A percentile compares a stretch with the other conserved stretches of the same genome.
These are phyloP conservation scores for Ceratosolen fusciceps DNA, from an alignment of 1,140 invertebrate genomes.

Conservation along the genomic window DNA sequence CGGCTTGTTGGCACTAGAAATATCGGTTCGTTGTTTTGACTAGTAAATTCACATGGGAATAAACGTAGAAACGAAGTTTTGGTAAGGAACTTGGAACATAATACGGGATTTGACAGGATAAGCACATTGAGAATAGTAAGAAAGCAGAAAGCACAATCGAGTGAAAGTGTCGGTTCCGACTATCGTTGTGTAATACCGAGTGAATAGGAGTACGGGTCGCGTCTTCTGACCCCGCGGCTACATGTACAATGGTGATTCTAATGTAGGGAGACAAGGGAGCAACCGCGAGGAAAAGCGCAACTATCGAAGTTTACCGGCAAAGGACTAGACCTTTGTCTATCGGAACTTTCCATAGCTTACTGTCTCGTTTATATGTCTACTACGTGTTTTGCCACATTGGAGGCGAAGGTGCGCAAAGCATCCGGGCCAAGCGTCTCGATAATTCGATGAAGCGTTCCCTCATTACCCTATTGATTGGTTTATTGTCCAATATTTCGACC, in stretches of 20 bases:
- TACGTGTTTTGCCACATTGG: neutral
- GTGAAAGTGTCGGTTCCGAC: slow-evolving; percentile 66
- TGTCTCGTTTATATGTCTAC: neutral
- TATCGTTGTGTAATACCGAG: slow-evolving; percentile 55
- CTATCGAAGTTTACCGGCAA: neutral
- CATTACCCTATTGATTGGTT: slow-evolving; percentile 73
- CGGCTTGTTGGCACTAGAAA: too few species aligned
- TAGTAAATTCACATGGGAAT: too few species aligned
- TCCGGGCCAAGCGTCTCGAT: slow-evolving; percentile 63
- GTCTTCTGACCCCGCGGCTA: slow-evolving; percentile 29
- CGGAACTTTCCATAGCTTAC: neutral
- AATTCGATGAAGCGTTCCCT: slow-evolving; percentile 71
- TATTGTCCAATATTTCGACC: slow-evolving; percentile 67
- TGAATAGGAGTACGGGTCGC: slow-evolving; percentile 52
- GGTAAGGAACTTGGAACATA: too few species aligned
- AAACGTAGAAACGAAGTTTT: too few species aligned
- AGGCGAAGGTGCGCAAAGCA: slow-evolving; percentile 52
- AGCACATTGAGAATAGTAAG: too few species aligned
- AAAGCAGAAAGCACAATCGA: slow-evolving; percentile 20
- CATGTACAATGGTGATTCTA: neutral
- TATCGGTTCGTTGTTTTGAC: too few species aligned
- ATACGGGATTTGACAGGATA: too few species aligned
- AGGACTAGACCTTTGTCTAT: neutral
- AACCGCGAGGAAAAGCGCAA: slow-evolving; percentile 52
- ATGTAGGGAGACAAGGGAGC: slow-evolving; percentile 19